These are phyloP conservation scores for Peromyscus aztecus DNA, from an alignment of 2,797 vertebrate species.

Conservation along the genomic window DNA sequence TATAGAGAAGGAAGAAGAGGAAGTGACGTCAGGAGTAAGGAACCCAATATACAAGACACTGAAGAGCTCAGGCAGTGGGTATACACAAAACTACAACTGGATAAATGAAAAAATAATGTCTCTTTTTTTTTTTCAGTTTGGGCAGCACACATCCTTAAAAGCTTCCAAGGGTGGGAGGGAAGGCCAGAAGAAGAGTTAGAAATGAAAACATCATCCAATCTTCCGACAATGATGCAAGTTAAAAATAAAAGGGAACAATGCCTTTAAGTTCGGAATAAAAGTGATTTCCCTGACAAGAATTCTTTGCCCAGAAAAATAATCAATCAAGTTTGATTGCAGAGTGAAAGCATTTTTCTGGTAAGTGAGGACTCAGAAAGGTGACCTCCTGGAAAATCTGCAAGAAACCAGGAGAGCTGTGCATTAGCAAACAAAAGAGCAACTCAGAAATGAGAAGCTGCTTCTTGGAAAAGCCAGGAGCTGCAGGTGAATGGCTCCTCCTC, in stretches of 20 bases:
- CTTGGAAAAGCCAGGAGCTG: neutral
- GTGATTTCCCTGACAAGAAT: constrained; percentile 10
- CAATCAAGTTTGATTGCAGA: neutral
- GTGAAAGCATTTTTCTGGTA: neutral
- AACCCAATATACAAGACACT: neutral
- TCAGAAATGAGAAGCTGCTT: neutral
- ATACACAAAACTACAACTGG: neutral
- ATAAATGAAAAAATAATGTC: neutral
- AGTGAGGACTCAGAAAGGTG: constrained; percentile 6
- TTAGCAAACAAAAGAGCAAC: neutral
- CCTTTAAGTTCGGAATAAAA: neutral
- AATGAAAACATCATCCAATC: neutral
- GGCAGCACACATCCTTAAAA: neutral
- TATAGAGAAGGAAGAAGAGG: neutral
- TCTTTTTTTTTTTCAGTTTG: neutral
- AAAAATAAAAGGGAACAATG: constrained; percentile 23
- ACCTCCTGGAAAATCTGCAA: constrained; percentile 8
- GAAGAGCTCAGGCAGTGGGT: neutral
- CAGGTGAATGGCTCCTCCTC: neutral
- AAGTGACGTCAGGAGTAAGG: constrained; percentile 6
- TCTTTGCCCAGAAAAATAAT: constrained; percentile 24
- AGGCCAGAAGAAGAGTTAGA: constrained; percentile 24
- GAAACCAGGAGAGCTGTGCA: neutral
- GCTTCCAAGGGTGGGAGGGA: neutral
- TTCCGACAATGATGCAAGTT: neutral